Evolutionary conservation across 2,113 vertebrate species (phyloP), one percentile per base, ranked within the genome.

Genomic region (Gila orcuttii): DNA sequence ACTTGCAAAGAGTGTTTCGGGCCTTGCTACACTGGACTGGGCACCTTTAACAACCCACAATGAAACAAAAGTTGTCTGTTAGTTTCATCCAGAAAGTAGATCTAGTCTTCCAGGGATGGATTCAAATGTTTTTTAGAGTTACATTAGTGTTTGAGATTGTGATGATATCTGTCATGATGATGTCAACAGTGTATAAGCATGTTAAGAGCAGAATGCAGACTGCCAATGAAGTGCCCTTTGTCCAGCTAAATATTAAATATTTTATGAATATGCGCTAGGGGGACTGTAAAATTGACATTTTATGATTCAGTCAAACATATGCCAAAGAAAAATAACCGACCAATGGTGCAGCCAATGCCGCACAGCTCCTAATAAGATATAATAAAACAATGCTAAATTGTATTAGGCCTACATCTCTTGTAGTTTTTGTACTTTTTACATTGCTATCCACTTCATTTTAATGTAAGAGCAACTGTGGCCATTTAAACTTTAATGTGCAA

Each of bases 291-390:
- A 47, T 47, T 6, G 13, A 75, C 23, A 75, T 75, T 75, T 25
- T 17, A 75, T 75, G 42, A 50, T 50, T 50, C 9, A 12, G 12
- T 74, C 71, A 74, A 74, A 75, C 42, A 74, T 55, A 25, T 77
- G 75, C 1, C 75, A 6, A 57, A 55, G 47, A 78, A 57, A 55
- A 31, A 57, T 23, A n/a, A 74, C 11, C 0, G 2, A 25, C 10
- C 11, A 45, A 2, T 10, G 11, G 4, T 45, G 36, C 55, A 76
- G 68, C 84, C 87, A 91, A 90, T 90, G 90, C 86, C 88, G 74
- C 86, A 84, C 64, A 17, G n/a, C n/a, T n/a, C n/a, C n/a, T n/a
- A n/a, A n/a, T n/a, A n/a, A n/a, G 4, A 52, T 52, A 6, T 19
- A 52, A 19, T 52, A 52, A 52, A 66, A 8, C 13, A 13, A 68